Evolutionary conservation across 1,140 invertebrate genomes (phyloP).

Genomic region (Galendromus occidentalis): DNA sequence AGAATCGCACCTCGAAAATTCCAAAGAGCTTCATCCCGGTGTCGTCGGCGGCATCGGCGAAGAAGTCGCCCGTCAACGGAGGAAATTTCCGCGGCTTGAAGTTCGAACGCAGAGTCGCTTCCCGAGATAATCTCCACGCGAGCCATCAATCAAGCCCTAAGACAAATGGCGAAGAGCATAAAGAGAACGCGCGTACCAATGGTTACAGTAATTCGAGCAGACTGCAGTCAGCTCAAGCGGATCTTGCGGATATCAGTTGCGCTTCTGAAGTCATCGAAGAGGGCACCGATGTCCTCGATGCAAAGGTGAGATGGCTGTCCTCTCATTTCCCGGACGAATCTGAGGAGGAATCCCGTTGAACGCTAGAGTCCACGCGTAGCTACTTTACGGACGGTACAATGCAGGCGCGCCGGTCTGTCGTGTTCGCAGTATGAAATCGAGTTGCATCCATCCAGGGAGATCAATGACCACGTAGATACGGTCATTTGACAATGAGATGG

Average conservation of each 20-base stretch:
- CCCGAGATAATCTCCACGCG: too few relatives aligned
- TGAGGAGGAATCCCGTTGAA: too few relatives aligned
- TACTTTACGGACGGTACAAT: too few relatives aligned
- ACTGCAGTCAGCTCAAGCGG: not conserved
- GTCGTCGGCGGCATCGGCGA: not conserved
- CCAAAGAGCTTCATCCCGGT: constrained; percentile 10
- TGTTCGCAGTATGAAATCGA: too few relatives aligned
- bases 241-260: not conserved
- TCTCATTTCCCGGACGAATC: too few relatives aligned
- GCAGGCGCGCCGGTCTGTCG: too few relatives aligned
- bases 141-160: not conserved
- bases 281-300: not conserved
- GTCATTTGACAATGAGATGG: too few relatives aligned
- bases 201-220: not conserved
- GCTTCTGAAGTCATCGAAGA: not conserved
- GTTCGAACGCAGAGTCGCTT: not conserved
- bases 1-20: not conserved
- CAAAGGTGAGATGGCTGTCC: not conserved
- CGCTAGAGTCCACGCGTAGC: too few relatives aligned
- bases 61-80: not conserved
- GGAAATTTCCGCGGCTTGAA: not conserved
- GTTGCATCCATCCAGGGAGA: too few relatives aligned
- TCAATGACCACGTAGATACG: too few relatives aligned
- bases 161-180: not conserved
- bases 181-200: not conserved